Percentiles rank a stretch among this genome's conserved stretches.
phyloP scores from a whole-genome alignment of 2,113 vertebrate species.

The Pungitius pungitius region DNA sequence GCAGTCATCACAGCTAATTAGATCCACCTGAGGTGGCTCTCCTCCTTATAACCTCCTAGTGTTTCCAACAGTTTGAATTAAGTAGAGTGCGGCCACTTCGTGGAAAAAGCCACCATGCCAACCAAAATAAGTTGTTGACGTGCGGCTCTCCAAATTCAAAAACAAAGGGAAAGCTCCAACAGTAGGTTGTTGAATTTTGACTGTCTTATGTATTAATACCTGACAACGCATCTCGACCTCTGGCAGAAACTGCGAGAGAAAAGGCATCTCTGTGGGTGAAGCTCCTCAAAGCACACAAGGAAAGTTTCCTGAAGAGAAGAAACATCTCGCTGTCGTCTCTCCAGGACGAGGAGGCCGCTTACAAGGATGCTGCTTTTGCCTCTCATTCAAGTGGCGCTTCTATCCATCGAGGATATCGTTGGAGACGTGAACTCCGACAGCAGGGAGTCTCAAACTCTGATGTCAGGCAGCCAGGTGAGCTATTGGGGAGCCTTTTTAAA shows the following conservation, averaged over 20 bases:
- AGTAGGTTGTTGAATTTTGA: conserved; percentile 74
- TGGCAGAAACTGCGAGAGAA: conserved; percentile 83
- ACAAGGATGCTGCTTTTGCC: neutral
- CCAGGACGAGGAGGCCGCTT: conserved; percentile 52
- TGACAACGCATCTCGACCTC: neutral
- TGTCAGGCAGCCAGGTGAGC: conserved; percentile 90
- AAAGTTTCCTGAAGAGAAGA: conserved; percentile 87
- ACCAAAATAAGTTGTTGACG: conserved; percentile 44
- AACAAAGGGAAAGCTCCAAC: conserved; percentile 86
- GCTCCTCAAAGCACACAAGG: conserved; percentile 88
- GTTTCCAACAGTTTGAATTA: neutral
- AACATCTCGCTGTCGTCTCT: conserved; percentile 73
- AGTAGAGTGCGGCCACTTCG: conserved; percentile 59
- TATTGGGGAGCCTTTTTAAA: too few relatives aligned
- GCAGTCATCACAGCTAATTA: conserved; percentile 39
- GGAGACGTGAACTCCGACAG: conserved; percentile 75
- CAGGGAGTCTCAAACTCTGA: conserved; percentile 77
- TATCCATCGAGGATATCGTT: conserved; percentile 81
- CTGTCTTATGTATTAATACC: fast-evolving
- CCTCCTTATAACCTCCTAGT: conserved; percentile 10
- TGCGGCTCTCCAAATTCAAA: conserved; percentile 86
- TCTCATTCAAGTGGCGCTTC: conserved; percentile 64
- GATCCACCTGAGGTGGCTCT: conserved; percentile 39
- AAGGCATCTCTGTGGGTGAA: conserved; percentile 81
- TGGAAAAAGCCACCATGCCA: conserved; percentile 75